Conservation (phyloP, 2,113 vertebrate genomes). For the Ardeotis arabs region DNA sequence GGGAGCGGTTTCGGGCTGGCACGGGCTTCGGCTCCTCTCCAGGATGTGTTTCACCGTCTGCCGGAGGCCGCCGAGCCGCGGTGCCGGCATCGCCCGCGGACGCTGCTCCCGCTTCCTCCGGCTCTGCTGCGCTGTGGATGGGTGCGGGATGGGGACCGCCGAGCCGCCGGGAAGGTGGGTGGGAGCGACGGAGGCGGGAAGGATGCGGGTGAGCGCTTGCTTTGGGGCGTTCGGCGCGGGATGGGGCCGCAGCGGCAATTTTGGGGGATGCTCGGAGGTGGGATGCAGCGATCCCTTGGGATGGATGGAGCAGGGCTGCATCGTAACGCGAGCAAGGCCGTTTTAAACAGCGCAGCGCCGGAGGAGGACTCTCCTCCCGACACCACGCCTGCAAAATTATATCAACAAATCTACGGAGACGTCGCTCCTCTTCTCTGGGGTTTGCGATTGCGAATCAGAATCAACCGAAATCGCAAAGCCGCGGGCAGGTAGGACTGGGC, state of each 20-base stretch:
- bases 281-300: neutral
- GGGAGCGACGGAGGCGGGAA: neutral
- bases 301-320: neutral
- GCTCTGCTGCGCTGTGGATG: rapidly evolving
- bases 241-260: rapidly evolving
- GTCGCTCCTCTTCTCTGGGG: neutral
- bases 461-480: neutral
- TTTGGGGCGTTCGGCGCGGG: rapidly evolving
- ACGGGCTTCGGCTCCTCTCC: neutral
- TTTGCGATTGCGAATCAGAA: too few species aligned
- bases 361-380: neutral
- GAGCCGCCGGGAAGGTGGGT: neutral
- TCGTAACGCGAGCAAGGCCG: rapidly evolving
- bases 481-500: rapidly evolving
- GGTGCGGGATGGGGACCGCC: rapidly evolving
- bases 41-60: neutral
- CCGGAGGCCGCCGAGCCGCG: rapidly evolving
- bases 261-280: neutral
- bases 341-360: neutral
- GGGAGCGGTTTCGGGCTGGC: neutral
- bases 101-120: rapidly evolving
- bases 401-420: neutral
- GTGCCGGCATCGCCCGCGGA: rapidly evolving
- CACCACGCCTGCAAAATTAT: neutral
- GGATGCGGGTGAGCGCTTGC: rapidly evolving